These are phyloP conservation scores for Gadus macrocephalus DNA, from an alignment of 2,113 vertebrate genomes.

Conservation along the genomic window DNA sequence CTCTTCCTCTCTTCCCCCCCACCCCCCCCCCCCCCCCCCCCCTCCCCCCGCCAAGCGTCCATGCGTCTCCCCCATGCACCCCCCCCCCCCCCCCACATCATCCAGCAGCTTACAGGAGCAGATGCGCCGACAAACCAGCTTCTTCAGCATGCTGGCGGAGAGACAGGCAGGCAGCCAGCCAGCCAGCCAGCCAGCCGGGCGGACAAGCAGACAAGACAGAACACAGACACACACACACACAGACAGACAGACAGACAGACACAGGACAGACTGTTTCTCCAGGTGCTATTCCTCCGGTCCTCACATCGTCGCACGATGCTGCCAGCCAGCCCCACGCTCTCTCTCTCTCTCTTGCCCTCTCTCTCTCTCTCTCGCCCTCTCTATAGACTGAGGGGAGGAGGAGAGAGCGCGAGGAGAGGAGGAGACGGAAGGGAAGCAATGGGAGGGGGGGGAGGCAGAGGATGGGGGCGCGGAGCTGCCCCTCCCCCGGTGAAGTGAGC, in stretches of 20 bases:
- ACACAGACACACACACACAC: not conserved
- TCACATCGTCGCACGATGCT: no score
- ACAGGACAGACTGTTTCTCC: no score
- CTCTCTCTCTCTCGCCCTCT: no score
- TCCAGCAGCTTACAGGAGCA: slow-evolving; percentile 76
- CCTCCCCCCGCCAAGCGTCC: slow-evolving; percentile 3
- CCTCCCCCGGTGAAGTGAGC: no score
- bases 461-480: no score
- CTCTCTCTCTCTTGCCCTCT: no score
- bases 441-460: no score
- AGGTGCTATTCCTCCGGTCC: no score
- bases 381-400: no score
- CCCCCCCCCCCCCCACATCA: slow-evolving; percentile 7
- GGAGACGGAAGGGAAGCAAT: no score
- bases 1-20: not conserved
- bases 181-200: slow-evolving; percentile 11
- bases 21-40: not conserved
- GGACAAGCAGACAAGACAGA: slow-evolving; percentile 10
- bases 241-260: slow-evolving; percentile 9
- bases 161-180: slow-evolving; percentile 24
- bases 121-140: slow-evolving; percentile 80
- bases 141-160: slow-evolving; percentile 76
- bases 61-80: not conserved
- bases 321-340: no score
- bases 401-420: no score